Conservation (phyloP, 2,797 vertebrate species). For the Gobio occitaniae region DNA sequence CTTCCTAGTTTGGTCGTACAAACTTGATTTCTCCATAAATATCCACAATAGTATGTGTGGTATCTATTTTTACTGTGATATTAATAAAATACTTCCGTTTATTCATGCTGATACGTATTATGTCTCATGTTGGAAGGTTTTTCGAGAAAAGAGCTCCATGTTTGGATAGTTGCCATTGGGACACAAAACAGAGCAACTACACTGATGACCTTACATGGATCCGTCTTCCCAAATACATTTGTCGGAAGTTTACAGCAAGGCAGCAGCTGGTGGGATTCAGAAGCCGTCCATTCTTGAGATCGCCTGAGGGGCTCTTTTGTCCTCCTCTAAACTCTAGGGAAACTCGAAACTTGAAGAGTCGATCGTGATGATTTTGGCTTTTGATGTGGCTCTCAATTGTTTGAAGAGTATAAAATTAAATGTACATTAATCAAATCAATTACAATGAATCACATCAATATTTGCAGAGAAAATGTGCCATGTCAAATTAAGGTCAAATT, state of each 20-base stretch:
- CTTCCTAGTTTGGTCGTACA: background rate
- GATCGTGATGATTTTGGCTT: background rate
- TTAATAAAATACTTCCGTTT: conserved; percentile 51
- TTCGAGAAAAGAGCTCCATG: conserved; percentile 70
- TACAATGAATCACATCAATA: background rate
- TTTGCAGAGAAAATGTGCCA: background rate
- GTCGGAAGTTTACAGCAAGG: conserved; percentile 69
- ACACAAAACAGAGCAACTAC: conserved; percentile 77
- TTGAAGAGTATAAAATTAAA: background rate
- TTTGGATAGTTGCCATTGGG: conserved; percentile 78
- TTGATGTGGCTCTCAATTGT: background rate
- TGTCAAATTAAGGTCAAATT: too few species aligned
- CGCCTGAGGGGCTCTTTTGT: conserved; percentile 57
- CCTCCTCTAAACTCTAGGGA: conserved; percentile 63
- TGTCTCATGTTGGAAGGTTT: conserved; percentile 66
- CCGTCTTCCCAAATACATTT: conserved; percentile 74
- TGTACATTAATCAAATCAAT: background rate
- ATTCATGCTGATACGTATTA: conserved; percentile 51
- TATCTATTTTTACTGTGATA: conserved; percentile 46
- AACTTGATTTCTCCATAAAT: background rate
- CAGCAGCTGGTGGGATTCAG: conserved; percentile 62
- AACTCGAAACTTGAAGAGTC: background rate
- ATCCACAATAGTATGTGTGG: background rate
- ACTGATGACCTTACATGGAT: conserved; percentile 80
- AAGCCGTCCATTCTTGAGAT: conserved; percentile 52